Evolutionary conservation across 1,140 invertebrate genomes (phyloP).

Genomic region (Bemisia tabaci): DNA sequence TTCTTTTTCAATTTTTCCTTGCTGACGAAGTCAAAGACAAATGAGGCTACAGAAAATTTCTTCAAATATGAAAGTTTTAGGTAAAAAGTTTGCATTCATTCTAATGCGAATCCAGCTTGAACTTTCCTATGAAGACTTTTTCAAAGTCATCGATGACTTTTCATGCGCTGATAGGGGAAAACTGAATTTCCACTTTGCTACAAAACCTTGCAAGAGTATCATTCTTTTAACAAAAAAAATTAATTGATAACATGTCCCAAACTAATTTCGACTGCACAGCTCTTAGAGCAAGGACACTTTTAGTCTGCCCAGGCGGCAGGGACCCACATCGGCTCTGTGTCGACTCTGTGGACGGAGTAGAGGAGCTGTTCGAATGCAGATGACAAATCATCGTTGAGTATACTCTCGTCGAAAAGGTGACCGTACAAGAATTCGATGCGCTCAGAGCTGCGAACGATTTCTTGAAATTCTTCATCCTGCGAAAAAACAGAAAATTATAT

Average conservation of each 20-base stretch:
- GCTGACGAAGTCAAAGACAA: no score
- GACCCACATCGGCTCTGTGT: slow-evolving; percentile 92
- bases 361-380: slow-evolving; percentile 77
- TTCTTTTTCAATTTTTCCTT: no score
- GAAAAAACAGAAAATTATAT: slow-evolving; percentile 7
- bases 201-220: neutral
- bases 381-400: slow-evolving; percentile 81
- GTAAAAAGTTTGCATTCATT: no score
- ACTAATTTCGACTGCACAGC: neutral
- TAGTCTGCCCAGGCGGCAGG: slow-evolving; percentile 86
- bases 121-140: no score
- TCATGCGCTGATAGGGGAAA: neutral
- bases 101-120: no score
- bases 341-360: slow-evolving; percentile 64
- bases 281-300: slow-evolving; percentile 2
- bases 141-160: neutral
- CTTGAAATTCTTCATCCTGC: slow-evolving; percentile 84
- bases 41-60: no score
- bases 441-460: slow-evolving; percentile 73
- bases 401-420: slow-evolving; percentile 86
- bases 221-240: neutral
- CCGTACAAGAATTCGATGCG: slow-evolving; percentile 89
- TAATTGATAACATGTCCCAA: neutral
- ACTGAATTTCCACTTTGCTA: no score
- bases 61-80: no score